Base-by-base conservation (phyloP, 2,797 vertebrate genomes). In the Diceros bicornis region DNA sequence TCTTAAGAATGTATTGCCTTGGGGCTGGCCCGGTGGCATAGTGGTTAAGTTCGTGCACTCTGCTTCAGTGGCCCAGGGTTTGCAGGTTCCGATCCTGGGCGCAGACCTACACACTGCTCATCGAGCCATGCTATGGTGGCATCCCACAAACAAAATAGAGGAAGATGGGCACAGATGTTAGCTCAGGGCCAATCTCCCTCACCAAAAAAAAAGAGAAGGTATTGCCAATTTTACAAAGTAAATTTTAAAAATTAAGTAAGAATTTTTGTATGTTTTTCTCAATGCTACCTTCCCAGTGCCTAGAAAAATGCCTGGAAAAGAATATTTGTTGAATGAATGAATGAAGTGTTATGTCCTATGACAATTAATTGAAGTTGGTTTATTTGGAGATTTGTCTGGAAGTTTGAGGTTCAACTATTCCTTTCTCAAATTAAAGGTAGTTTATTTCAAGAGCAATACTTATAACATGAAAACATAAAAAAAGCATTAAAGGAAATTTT, bases 331-430 rank as follows among this genome's bases (percentile, higher is more conserved):
- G 62, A 89, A 47, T 71, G 32, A 84, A 55, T 89, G 52, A 84
- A 21, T 29, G 29, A 83, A 78, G 18, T 66, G 9, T 82, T 66
- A 10, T 29, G 7, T n/a, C 6, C 20, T 29, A 5, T 72, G 34
- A 68, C 50, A 37, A 88, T n/a, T 69, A 84, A 86, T 34, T 78
- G 17, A 81, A 71, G n/a, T 89, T 74, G 29, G 8, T 34, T 89
- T 86, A 55, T 86, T 66, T 78, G 23, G 44, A 94, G 25, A 90
- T 71, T 74, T 82, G 3, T 91, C 86, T 89, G 64, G n/a, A 93
- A 86, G 18, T 69, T 78, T 92, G 62, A 83, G n/a, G 23, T 52
- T 89, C 50, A 89, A 77, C 4, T 52, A 29, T 29, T 91, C 20
- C 77, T 21, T 89, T 83, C 41, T 79, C 34, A 95, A 86, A 78